Evolutionary conservation across 2,888 invertebrate species (phyloP), one percentile per base, ranked within the genome.

Genomic region (Vandiemenella viatica): DNA sequence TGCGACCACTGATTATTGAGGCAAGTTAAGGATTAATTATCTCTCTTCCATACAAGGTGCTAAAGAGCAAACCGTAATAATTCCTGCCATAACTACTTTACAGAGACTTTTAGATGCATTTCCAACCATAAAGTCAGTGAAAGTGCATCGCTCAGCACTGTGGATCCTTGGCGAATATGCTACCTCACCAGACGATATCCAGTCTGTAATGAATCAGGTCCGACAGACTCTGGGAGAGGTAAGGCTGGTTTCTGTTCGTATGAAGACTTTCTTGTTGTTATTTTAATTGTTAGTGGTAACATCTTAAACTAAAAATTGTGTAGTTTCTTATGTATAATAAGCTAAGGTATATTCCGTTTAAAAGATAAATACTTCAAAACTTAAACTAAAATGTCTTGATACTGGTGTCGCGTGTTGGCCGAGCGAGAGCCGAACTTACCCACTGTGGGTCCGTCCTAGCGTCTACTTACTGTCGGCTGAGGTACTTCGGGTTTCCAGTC

Each of bases 91-190:
- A 19, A 8, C n/a, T 7, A 1, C 6, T 22, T 55, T 55, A 22
- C 49, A 60, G 57, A 69, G 68, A 68, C 70, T 89, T 0, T 63
- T 87, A 52, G 88, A 96, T 65, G 79, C 84, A 3, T 87, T 96
- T 61, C 76, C 83, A 1, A 76, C 81, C 52, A 90, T 98, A 58
- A 83, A 86, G 58, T 86, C 88, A n/a, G 83, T 88, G 4, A 88
- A 86, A 71, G 85, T 93, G 21, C 89, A 92, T 58, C 80, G 96
- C 52, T 86, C 92, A 1, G 91, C 96, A 1, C 72, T 98, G 48
- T 99, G 98, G 98, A 89, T 99, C 61, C 72, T 96, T 51, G 97
- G 97, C 5, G 96, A 98, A 67, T 99, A 93, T 67, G 89, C 93
- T 1, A 82, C 82, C 50, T 76, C 78, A 0, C 71, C 77, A 20